Base-by-base conservation (phyloP, 2,113 vertebrate genomes). In the Hippocampus abdominalis region DNA sequence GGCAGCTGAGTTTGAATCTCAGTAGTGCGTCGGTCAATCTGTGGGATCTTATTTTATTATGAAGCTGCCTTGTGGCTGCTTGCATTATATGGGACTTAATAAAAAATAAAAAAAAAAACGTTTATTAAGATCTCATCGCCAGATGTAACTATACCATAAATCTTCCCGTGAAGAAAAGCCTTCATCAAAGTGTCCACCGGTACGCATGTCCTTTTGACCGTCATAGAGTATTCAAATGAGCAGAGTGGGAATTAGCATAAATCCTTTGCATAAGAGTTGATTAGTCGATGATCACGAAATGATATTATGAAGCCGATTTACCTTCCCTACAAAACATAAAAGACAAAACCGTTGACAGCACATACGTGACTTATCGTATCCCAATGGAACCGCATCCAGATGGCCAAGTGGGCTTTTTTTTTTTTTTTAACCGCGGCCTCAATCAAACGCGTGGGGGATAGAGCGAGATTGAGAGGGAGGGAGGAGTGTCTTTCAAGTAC, bases 361-460 rank as follows among this genome's bases (percentile, higher is more conserved):
- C 32, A n/a, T n/a, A 1, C 48, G 9, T 60, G 61, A 23, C 18
- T 42, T 42, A 63, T 20, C n/a, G 4, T 12, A 40, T 63, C 20
- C 61, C 61, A 40, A 40, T 23, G 20, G 61, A 42, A 42, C 21
- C 39, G 32, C 61, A 63, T 40, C 61, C 69, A 82, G 73, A 76
- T 57, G 73, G 68, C 3, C 21, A 70, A 75, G 66, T 66, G 68
- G 66, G 21, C 51, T 5, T 32, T 32, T 3, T n/a, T 71, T 46
- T 69, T 66, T 56, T 79, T 69, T 79, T 71, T 73, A 70, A 83
- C 84, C 53, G 8, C 25, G 40, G 72, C 61, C 54, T 36, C 69
- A 80, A 79, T n/a, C 39, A 70, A 72, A 72, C 65, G 56, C 79
- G 57, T 68, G 13, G 36, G 29, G 11, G 4, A 25, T 27, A 25